These are phyloP conservation scores for Polydesmus complanatus DNA, from an alignment of 2,888 invertebrate species.

Conservation along the genomic window DNA sequence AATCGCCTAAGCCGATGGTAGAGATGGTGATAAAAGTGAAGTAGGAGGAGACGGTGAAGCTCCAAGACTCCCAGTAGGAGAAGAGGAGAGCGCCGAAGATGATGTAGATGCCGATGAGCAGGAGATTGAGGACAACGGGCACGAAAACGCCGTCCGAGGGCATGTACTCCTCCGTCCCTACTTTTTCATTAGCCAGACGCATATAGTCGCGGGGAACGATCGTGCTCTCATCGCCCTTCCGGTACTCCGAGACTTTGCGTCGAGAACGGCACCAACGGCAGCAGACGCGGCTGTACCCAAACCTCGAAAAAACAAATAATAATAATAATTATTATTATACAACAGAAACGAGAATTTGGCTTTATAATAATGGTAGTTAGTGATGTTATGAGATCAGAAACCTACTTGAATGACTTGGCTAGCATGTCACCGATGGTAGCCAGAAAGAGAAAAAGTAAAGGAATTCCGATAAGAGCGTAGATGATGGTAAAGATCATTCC, in stretches of 20 bases:
- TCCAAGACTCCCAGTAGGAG: constrained; percentile 22
- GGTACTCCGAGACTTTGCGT: constrained; percentile 20
- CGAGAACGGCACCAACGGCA: constrained; percentile 22
- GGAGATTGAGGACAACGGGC: constrained; percentile 12
- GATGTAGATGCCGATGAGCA: constrained; percentile 20
- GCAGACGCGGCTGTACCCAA: constrained; percentile 19
- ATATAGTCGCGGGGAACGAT: constrained; percentile 18
- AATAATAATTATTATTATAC: too few relatives aligned
- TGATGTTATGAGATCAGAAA: background rate
- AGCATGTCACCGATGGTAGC: constrained; percentile 24
- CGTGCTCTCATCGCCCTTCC: constrained; percentile 15
- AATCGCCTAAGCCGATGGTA: constrained; percentile 34
- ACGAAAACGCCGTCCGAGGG: constrained; percentile 19
- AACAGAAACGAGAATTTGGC: background rate
- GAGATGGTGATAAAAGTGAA: constrained; percentile 34
- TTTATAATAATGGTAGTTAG: background rate
- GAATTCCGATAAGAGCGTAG: constrained; percentile 23
- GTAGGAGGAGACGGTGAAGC: constrained; percentile 23
- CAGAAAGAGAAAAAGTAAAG: constrained; percentile 23
- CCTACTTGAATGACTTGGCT: constrained; percentile 21
- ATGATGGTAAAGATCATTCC: constrained; percentile 22
- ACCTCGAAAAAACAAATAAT: constrained; percentile 5
- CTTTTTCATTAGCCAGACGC: constrained; percentile 17
- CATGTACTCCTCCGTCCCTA: constrained; percentile 22
- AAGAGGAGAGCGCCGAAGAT: constrained; percentile 20